Evolutionary conservation across 2,888 invertebrate genomes (phyloP).

Genomic region (Cataglyphis albicans): DNA sequence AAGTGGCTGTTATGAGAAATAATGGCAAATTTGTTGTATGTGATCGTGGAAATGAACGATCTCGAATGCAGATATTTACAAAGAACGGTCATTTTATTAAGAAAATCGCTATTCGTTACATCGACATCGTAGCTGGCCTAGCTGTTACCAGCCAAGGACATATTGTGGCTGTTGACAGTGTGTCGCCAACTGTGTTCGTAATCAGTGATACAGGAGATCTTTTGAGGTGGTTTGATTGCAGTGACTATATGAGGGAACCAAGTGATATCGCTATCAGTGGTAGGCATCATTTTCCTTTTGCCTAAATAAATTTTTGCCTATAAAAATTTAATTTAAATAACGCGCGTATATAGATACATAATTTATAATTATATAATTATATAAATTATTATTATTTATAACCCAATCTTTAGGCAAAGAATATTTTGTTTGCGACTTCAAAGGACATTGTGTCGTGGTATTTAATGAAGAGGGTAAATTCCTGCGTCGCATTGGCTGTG

Average conservation of each 20-base stretch:
- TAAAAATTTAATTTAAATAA: not conserved
- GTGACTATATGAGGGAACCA: constrained; percentile 98
- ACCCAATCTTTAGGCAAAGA: constrained; percentile 90
- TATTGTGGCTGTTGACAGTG: constrained; percentile 98
- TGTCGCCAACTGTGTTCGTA: constrained; percentile 98
- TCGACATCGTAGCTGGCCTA: constrained; percentile 96
- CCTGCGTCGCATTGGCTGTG: constrained; percentile 97
- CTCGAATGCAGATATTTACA: constrained; percentile 98
- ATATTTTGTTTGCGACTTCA: constrained; percentile 99
- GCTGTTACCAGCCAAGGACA: constrained; percentile 97
- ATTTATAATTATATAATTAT: not conserved
- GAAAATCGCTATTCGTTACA: constrained; percentile 96
- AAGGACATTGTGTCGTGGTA: constrained; percentile 98
- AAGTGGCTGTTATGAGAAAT: constrained; percentile 96
- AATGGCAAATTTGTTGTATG: constrained; percentile 98
- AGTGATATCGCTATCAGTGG: constrained; percentile 98
- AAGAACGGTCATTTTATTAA: constrained; percentile 98
- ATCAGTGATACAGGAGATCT: constrained; percentile 97
- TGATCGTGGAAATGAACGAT: constrained; percentile 98
- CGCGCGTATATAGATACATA: not conserved
- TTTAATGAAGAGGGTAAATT: constrained; percentile 97
- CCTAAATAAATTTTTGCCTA: constrained; percentile 8
- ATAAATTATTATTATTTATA: not conserved
- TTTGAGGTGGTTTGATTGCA: constrained; percentile 98
- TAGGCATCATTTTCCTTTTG: constrained; percentile 76